A percentile compares a stretch with the other conserved stretches of the same genome.
phyloP scores from a whole-genome alignment of 2,888 invertebrate genomes.

The Drosophila formosana region DNA sequence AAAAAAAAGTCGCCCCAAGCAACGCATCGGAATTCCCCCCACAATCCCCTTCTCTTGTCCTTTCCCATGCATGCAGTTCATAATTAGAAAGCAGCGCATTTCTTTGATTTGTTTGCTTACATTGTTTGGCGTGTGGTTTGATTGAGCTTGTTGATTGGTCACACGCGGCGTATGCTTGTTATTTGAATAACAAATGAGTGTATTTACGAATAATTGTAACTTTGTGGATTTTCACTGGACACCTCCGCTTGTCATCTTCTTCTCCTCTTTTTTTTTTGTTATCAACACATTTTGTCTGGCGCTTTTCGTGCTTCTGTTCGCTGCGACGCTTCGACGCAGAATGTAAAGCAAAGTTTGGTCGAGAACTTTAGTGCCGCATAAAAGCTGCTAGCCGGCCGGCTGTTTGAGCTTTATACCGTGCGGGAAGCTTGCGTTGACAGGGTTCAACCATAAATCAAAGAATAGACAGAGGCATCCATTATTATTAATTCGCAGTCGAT shows the following conservation, averaged over 20 bases:
- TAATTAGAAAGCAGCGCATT: conserved; percentile 32
- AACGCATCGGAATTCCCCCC: conserved; percentile 55
- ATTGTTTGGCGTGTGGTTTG: conserved; percentile 33
- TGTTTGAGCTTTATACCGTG: conserved; percentile 43
- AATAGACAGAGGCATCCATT: no score
- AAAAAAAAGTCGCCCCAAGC: conserved; percentile 39
- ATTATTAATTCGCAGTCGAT: no score
- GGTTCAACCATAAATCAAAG: background rate
- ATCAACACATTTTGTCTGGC: conserved; percentile 43
- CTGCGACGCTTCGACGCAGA: conserved; percentile 58
- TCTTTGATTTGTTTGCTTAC: conserved; percentile 55
- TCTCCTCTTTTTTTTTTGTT: conserved; percentile 5
- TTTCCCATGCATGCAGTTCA: conserved; percentile 40
- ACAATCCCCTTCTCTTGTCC: background rate
- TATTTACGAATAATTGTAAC: conserved; percentile 12
- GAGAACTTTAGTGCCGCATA: conserved; percentile 41
- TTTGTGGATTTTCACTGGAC: conserved; percentile 6
- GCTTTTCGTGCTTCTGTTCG: conserved; percentile 31
- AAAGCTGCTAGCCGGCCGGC: conserved; percentile 53
- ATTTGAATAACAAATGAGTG: conserved; percentile 21
- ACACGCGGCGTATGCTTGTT: conserved; percentile 45
- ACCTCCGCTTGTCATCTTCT: conserved; percentile 19
- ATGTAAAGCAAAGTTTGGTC: conserved; percentile 35
- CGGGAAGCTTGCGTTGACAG: background rate
- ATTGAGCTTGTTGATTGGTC: conserved; percentile 9